Conservation (phyloP, 2,113 vertebrate genomes). For the Hoplias malabaricus region DNA sequence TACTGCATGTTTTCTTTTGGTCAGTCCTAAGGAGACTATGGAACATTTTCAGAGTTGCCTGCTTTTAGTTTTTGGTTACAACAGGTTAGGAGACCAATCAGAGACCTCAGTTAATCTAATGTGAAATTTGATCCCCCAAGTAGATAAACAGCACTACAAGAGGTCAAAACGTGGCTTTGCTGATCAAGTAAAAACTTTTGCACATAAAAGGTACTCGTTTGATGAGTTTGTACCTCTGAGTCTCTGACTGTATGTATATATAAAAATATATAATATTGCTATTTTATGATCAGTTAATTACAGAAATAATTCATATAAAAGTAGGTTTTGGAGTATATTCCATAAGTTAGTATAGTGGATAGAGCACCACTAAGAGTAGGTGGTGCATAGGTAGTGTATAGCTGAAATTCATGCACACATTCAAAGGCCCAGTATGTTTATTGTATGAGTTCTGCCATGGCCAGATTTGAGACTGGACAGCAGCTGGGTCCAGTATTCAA, state of each 20-base stretch:
- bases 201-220: no score
- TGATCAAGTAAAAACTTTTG: neutral
- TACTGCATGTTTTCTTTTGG: no score
- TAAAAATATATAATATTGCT: no score
- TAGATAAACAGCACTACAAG: no score
- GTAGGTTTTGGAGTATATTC: no score
- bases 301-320: no score
- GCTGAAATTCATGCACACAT: neutral
- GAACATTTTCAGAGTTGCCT: neutral
- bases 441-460: neutral
- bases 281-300: no score
- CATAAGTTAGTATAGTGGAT: no score
- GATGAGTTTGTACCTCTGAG: no score
- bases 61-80: neutral
- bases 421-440: neutral
- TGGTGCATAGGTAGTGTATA: conserved; percentile 7
- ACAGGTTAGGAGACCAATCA: neutral
- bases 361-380: no score
- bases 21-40: neutral
- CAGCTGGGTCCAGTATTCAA: conserved; percentile 30
- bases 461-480: conserved; percentile 19
- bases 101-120: neutral
- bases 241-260: no score
- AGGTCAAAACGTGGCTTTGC: neutral
- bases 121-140: neutral